Conservation (phyloP, 2,797 vertebrate genomes). For the Fringilla coelebs region DNA sequence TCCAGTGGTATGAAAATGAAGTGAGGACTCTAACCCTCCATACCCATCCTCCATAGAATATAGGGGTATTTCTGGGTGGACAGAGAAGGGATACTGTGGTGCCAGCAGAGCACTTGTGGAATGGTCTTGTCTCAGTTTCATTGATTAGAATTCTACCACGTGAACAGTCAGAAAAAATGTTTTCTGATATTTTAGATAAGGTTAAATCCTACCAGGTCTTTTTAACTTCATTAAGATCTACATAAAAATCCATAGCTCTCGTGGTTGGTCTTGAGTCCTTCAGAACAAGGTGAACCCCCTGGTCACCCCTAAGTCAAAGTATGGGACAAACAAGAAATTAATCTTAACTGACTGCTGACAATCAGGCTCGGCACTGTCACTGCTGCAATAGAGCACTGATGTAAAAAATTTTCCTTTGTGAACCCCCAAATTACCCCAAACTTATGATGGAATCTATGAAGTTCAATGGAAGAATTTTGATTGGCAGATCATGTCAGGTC, state of each 20-base stretch:
- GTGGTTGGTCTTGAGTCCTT: neutral
- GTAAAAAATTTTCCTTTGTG: neutral
- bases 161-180: neutral
- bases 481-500: neutral
- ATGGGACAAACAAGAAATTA: neutral
- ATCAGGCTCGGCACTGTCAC: neutral
- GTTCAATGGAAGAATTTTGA: neutral
- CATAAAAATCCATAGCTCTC: neutral
- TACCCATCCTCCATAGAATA: neutral
- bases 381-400: neutral
- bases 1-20: neutral
- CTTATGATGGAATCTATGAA: neutral
- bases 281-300: neutral
- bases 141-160: neutral
- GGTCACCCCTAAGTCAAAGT: neutral
- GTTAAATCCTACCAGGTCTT: neutral
- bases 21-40: neutral
- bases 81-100: neutral
- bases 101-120: neutral
- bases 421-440: neutral
- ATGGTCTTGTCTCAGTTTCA: neutral
- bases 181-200: neutral
- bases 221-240: neutral
- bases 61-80: neutral
- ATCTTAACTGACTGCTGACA: neutral